phyloP scores from a whole-genome alignment of 2,888 invertebrate species.

The Pelosia muscerda region DNA sequence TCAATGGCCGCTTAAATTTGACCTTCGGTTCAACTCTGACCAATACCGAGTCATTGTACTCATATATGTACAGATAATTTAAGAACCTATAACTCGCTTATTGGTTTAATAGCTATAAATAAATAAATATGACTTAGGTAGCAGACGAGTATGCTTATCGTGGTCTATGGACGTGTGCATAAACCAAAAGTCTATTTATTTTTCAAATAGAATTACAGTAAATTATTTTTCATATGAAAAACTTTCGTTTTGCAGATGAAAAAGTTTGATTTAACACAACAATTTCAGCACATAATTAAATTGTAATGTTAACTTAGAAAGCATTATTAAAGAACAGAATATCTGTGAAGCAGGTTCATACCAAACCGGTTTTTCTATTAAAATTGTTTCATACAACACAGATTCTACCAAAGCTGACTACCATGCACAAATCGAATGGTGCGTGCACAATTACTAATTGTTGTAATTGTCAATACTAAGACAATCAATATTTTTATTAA shows the following conservation, averaged over 20 bases:
- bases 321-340: slow-evolving; percentile 11
- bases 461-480: slow-evolving; percentile 52
- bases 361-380: slow-evolving; percentile 47
- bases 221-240: background rate
- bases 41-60: slow-evolving; percentile 5
- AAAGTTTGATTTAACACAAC: background rate
- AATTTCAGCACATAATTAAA: background rate
- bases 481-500: slow-evolving; percentile 48
- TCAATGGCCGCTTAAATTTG: background rate
- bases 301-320: background rate
- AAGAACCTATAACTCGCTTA: background rate
- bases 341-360: slow-evolving; percentile 35
- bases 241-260: background rate
- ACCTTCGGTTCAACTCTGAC: slow-evolving; percentile 3
- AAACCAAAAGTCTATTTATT: no score
- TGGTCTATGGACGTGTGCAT: no score
- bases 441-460: slow-evolving; percentile 50
- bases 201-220: no score
- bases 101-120: no score
- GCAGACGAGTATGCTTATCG: no score
- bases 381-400: slow-evolving; percentile 44
- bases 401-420: slow-evolving; percentile 42
- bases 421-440: slow-evolving; percentile 49
- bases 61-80: background rate
- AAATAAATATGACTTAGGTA: no score